These are phyloP conservation scores for Chymomyza procnemis DNA, from an alignment of 2,888 invertebrate species.

Conservation along the genomic window DNA sequence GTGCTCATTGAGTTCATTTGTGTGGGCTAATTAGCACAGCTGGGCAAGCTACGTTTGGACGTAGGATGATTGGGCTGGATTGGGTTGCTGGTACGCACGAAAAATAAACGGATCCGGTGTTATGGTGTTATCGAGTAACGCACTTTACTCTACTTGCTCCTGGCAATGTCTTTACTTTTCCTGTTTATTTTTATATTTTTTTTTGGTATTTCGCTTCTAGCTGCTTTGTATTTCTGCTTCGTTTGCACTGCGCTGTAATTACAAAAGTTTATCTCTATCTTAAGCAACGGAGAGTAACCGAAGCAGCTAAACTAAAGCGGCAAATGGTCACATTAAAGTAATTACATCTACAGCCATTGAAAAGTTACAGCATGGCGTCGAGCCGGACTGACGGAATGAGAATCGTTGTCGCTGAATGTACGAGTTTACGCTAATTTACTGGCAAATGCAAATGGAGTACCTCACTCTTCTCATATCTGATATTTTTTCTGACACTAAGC, in stretches of 20 bases:
- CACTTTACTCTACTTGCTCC: not conserved
- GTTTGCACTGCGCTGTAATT: conserved; percentile 63
- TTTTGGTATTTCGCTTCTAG: not conserved
- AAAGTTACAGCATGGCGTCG: conserved; percentile 3
- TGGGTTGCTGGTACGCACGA: conserved; percentile 42
- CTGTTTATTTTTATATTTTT: not conserved
- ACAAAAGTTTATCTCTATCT: conserved; percentile 73
- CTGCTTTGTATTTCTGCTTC: conserved; percentile 59
- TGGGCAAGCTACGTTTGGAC: no score
- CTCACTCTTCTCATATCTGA: not conserved
- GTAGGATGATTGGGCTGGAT: no score
- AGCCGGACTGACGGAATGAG: not conserved
- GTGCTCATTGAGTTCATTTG: conserved; percentile 46
- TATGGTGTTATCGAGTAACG: conserved; percentile 62
- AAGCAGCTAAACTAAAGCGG: conserved; percentile 23
- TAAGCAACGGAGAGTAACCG: conserved; percentile 3
- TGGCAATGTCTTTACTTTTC: not conserved
- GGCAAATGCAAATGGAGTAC: not conserved
- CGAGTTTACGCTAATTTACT: conserved; percentile 25
- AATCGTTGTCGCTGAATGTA: not conserved
- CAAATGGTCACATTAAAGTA: conserved; percentile 51
- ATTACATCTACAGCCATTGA: conserved; percentile 40
- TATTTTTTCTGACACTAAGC: not conserved
- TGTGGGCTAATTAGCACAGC: conserved; percentile 57
- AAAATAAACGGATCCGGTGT: conserved; percentile 66